Base-by-base conservation (phyloP, 2,888 invertebrate species). In the Cheilosia variabilis region DNA sequence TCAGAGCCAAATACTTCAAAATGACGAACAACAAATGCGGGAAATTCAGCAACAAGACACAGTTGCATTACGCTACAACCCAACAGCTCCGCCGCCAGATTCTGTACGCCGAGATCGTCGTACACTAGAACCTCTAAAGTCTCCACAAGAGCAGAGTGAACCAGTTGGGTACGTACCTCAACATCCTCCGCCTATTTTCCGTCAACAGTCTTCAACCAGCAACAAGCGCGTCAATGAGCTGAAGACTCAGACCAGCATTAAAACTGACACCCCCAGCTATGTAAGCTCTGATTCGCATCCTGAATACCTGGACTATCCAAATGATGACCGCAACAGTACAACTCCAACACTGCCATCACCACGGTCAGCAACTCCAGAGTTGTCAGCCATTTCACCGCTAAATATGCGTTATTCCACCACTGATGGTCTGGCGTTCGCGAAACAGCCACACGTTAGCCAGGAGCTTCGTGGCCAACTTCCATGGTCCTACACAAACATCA, bases 391-490 rank as follows among this genome's bases (percentile, higher is more conserved):
- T 9, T 91, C 91, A 3, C 90, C 91, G 0, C 69, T 91, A 0
- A 91, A 91, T 52, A 89, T 89, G 87, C 91, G 91, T 37, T 91
- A 91, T 73, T 90, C 91, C n/a, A 83, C 68, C 0, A 60, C 57
- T 41, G 90, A 90, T 9, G 89, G 87, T 4, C 87, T 89, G 58
- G 88, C 89, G 7, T 81, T 87, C n/a, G 83, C 53, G 2, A 82
- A 63, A 19, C 87, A 87, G 37, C 87, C 88, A 37, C 90, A 90
- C 1, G 88, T 91, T 17, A 91, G 90, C 34, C 93, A 93, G 22
- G 94, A 94, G 88, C 91, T 94, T 60, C 93, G 94, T 83, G 93
- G 93, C 27, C 94, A 94, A 90, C 90, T 94, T 88, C 94, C 94
- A 15, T 95, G 95, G 95, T 93, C 94, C 6, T 95, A 95, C 47